Evolutionary conservation across 2,113 vertebrate species (phyloP).

Genomic region (Pterocles gutturalis): DNA sequence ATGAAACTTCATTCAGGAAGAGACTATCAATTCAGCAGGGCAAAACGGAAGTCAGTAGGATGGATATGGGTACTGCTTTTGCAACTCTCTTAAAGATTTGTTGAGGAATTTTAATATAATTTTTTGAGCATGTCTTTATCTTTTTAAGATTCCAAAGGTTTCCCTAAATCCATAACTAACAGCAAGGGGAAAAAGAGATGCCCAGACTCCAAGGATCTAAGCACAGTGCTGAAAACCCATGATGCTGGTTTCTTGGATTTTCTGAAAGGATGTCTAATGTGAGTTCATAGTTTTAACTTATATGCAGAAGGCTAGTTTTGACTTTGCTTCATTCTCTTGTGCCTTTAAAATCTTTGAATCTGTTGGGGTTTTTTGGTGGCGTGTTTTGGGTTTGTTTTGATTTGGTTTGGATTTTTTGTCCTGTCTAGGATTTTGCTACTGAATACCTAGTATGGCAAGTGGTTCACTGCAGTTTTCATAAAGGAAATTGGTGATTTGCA

Average conservation of each 20-base stretch:
- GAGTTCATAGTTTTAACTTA: slow-evolving; percentile 43
- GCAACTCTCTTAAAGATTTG: neutral
- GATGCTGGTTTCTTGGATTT: slow-evolving; percentile 90
- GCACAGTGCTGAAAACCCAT: slow-evolving; percentile 84
- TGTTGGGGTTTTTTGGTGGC: rapidly evolving
- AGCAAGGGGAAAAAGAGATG: slow-evolving; percentile 89
- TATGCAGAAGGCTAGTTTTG: neutral
- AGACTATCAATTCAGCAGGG: neutral
- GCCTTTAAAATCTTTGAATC: neutral
- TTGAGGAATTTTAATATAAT: neutral
- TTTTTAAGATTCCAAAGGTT: slow-evolving; percentile 89
- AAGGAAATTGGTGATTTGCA: neutral
- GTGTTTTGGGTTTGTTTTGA: neutral
- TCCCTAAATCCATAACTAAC: slow-evolving; percentile 87
- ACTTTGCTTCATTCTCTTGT: neutral
- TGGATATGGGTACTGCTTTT: neutral
- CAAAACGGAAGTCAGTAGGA: neutral
- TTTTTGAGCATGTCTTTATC: slow-evolving; percentile 24
- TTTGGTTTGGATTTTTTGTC: neutral
- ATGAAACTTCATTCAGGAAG: neutral
- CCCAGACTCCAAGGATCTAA: slow-evolving; percentile 88
- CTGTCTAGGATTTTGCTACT: neutral
- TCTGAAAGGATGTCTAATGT: slow-evolving; percentile 88
- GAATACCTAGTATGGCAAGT: neutral
- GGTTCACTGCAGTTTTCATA: neutral